These are phyloP conservation scores for Punctoribates punctum DNA, from an alignment of 2,888 invertebrate genomes.

Conservation along the genomic window DNA sequence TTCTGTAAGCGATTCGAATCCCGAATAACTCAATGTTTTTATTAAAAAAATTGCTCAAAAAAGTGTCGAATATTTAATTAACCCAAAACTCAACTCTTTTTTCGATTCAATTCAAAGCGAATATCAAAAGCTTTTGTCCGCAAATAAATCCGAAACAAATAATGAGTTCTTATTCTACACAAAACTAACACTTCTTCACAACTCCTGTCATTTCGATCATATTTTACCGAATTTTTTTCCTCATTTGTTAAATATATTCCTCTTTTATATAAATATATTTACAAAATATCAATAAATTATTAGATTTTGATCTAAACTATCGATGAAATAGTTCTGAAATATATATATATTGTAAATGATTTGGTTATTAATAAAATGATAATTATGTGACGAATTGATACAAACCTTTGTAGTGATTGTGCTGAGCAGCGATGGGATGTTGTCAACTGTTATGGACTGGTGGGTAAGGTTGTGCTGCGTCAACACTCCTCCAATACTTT, in stretches of 20 bases:
- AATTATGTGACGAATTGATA: too few species aligned
- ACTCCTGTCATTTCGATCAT: slow-evolving; percentile 1
- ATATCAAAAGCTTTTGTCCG: not conserved
- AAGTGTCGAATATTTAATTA: not conserved
- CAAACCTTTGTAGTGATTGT: too few species aligned
- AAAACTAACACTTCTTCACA: not conserved
- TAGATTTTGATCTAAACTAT: too few species aligned
- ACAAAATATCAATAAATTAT: not conserved
- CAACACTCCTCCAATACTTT: too few species aligned
- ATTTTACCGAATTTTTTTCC: slow-evolving; percentile 10
- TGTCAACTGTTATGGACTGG: too few species aligned
- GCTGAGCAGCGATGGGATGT: too few species aligned
- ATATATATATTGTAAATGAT: too few species aligned
- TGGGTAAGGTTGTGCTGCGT: too few species aligned
- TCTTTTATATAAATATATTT: slow-evolving; percentile 4
- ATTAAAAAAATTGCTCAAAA: not conserved
- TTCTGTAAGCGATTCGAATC: not conserved
- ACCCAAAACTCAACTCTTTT: not conserved
- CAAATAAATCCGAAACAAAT: not conserved
- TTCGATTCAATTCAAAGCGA: not conserved
- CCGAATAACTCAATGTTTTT: not conserved
- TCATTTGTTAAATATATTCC: not conserved
- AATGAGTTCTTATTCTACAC: not conserved
- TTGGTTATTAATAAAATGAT: too few species aligned
- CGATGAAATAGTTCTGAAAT: too few species aligned